phyloP scores from a whole-genome alignment of 1,140 invertebrate species.

The Pachyrhynchus sulphureomaculatus region DNA sequence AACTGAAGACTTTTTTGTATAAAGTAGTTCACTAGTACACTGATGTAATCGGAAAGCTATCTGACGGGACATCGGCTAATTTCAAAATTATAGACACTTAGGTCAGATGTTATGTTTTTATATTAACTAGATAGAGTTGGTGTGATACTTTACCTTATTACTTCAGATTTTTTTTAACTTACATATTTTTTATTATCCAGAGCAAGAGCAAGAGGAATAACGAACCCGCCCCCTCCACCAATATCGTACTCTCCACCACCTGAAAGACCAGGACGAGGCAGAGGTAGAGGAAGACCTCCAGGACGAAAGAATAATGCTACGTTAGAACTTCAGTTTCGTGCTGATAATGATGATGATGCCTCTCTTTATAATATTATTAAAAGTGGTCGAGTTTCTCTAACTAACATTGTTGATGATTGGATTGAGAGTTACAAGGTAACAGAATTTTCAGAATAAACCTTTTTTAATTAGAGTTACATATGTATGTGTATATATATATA shows the following conservation, averaged over 20 bases:
- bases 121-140: too few species aligned
- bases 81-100: too few species aligned
- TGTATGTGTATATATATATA: too few species aligned
- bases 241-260: constrained; percentile 38
- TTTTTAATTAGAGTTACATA: too few species aligned
- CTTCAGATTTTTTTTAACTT: too few species aligned
- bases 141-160: too few species aligned
- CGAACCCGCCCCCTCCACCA: constrained; percentile 38
- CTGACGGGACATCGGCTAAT: too few species aligned
- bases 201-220: constrained; percentile 53
- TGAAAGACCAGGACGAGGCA: constrained; percentile 34
- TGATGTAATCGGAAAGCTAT: too few species aligned
- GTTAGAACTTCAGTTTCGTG: constrained; percentile 39
- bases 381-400: constrained; percentile 75
- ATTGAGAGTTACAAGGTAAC: constrained; percentile 93
- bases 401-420: constrained; percentile 97
- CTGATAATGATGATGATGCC: constrained; percentile 65
- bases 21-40: too few species aligned
- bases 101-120: too few species aligned
- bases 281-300: constrained; percentile 52
- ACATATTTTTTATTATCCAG: constrained; percentile 25
- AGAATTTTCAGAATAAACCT: too few species aligned
- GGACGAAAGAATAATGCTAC: constrained; percentile 50
- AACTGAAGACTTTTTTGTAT: too few species aligned
- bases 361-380: constrained; percentile 80